phyloP scores from a whole-genome alignment of 2,113 vertebrate genomes.

The Athene noctua region DNA sequence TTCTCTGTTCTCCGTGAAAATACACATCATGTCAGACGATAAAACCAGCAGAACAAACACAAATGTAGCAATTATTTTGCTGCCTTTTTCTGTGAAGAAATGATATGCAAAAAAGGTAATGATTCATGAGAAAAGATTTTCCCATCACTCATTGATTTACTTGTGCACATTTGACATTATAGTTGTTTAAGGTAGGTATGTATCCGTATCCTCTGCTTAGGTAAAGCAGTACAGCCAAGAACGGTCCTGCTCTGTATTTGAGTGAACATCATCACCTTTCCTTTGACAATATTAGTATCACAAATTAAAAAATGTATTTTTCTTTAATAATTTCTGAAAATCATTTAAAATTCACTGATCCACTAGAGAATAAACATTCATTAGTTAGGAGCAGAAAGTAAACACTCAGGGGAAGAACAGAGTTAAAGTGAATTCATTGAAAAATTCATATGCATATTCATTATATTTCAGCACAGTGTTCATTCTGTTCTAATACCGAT shows the following conservation, averaged over 20 bases:
- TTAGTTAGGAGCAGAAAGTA: background rate
- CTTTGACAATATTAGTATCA: background rate
- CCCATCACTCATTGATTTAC: background rate
- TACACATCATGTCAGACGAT: background rate
- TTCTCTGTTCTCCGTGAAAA: background rate
- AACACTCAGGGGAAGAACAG: background rate
- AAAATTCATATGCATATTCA: slow-evolving; percentile 45
- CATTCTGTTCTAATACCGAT: background rate
- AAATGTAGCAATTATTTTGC: background rate
- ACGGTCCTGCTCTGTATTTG: background rate
- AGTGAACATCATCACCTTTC: background rate
- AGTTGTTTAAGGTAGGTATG: background rate
- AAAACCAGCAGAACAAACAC: background rate
- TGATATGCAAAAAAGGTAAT: background rate
- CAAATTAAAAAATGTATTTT: background rate
- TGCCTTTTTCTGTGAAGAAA: background rate
- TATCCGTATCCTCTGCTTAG: background rate
- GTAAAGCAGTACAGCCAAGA: background rate
- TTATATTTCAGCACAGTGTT: background rate
- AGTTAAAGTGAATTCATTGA: background rate
- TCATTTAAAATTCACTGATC: background rate
- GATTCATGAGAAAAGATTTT: background rate
- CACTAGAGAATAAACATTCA: background rate
- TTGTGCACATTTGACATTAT: background rate
- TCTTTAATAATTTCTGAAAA: background rate